Base-by-base conservation (phyloP, 1,140 invertebrate genomes). In the Periplaneta americana region DNA sequence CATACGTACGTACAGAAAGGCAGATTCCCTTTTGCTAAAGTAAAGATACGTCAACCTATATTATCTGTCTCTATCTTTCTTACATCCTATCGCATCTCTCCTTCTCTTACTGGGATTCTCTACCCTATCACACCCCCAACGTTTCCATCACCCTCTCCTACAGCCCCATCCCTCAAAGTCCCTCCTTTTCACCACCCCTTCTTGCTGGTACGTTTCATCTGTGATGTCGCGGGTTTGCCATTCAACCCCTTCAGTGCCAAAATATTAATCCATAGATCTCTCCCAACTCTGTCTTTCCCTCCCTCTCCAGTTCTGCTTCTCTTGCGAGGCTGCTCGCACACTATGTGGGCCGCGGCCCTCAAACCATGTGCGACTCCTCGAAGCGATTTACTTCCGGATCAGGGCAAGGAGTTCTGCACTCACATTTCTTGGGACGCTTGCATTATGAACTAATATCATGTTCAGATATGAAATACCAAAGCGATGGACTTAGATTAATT, bases 241-340 rank as follows among this genome's bases (percentile, higher is more conserved):
- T 79, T 82, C 48, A 34, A 78, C 79, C 81, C 81, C 81, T 82
- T 82, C 81, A 78, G 37, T 82, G 81, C 81, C 81, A 82, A 82
- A 82, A 82, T 82, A 82, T 82, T 82, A 82, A 82, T 78, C 81
- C 81, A 82, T 82, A 82, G 76, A 78, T 82, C 81, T 82, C 81
- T 48, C 48, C 34, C 31, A 77, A 34, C 17, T 78, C 81, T 57
- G 36, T 37, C 74, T 36, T 36, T n/a, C 37, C 57, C 34, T 82
- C 36, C 31, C 31, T 10, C 76, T 35, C 36, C 32, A n/a, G 33
- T 66, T 66, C 48, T 66, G 39, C 34, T 66, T 34, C 22, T 36
- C 37, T 79, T 34, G 32, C 31, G 28, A 75, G 37, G 37, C 48
- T 78, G 48, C n/a, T 35, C 81, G 75, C 28, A 78, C 81, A 78